Evolutionary conservation across 2,113 vertebrate genomes (phyloP), one percentile per base, ranked within the genome.

Genomic region (Phoxinus phoxinus): DNA sequence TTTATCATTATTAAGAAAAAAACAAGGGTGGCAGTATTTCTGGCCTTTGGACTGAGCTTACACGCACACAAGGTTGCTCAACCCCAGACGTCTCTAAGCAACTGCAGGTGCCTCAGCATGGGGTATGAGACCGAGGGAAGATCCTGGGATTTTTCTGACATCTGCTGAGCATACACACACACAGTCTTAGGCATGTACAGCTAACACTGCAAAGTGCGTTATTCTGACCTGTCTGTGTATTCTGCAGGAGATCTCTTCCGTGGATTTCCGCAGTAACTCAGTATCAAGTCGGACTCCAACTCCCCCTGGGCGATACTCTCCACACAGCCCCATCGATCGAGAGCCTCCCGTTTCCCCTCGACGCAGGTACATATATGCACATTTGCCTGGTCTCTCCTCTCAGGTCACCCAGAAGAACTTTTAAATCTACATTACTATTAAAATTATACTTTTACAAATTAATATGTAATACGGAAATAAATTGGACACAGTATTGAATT

Each of bases 211-310:
- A 51, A 15, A 19, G 23, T 27, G 44, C 3, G 4, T 51, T 75
- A 17, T 79, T 23, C 56, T 61, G 32, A 48, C 56, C 13, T 65
- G 78, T 44, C 77, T 84, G 30, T 86, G 86, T 71, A 1, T 81
- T 58, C 72, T 10, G 32, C 78, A 95, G 95, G 94, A 95, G 83
- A 90, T 94, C 65, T 93, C 88, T 10, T 81, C 90, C 1, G 56
- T 91, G 84, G 94, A 95, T 84, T 90, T 91, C 86, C 94, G 94
- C 85, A 93, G 86, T 69, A 93, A 91, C 90, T 95, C 93, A 0
- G 80, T 92, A 61, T 93, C 93, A 74, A 95, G 94, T 89, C 90
- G 94, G 85, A 95, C 94, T 46, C 94, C 95, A 1, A 95, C 95
- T n/a, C 95, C 94, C 23, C 94, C 94, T 12, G 95, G 93, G 81